Conservation (phyloP, 2,797 vertebrate genomes). For the Numenius phaeopus region DNA sequence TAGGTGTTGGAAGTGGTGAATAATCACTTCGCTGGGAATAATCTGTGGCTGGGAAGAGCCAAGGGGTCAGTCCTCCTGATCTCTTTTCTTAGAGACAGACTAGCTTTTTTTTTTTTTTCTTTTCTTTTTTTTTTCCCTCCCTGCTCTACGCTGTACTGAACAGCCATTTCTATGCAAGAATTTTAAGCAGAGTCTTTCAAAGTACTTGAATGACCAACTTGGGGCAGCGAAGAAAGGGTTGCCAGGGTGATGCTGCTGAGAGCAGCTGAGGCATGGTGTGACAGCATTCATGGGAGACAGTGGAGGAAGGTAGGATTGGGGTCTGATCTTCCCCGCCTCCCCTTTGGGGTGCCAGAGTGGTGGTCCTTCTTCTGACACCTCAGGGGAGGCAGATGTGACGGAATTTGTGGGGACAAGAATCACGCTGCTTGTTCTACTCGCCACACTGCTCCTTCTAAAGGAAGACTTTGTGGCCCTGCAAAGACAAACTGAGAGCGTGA, state of each 20-base stretch:
- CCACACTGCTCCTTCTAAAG: neutral
- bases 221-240: conserved; percentile 28
- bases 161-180: conserved; percentile 53
- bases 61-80: neutral
- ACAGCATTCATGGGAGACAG: neutral
- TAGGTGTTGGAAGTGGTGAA: conserved; percentile 7
- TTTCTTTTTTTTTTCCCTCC: neutral
- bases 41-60: neutral
- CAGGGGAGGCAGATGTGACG: neutral
- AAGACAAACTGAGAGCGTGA: fast-evolving
- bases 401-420: neutral
- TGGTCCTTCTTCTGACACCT: neutral
- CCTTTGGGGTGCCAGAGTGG: neutral
- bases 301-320: neutral
- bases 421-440: fast-evolving
- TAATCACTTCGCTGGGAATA: neutral
- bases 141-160: neutral
- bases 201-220: neutral
- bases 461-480: neutral
- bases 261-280: neutral
- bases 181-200: conserved; percentile 21
- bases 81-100: conserved; percentile 1
- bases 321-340: neutral
- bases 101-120: neutral
- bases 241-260: conserved; percentile 37